phyloP scores from a whole-genome alignment of 2,888 invertebrate species.

The Callosobruchus maculatus region DNA sequence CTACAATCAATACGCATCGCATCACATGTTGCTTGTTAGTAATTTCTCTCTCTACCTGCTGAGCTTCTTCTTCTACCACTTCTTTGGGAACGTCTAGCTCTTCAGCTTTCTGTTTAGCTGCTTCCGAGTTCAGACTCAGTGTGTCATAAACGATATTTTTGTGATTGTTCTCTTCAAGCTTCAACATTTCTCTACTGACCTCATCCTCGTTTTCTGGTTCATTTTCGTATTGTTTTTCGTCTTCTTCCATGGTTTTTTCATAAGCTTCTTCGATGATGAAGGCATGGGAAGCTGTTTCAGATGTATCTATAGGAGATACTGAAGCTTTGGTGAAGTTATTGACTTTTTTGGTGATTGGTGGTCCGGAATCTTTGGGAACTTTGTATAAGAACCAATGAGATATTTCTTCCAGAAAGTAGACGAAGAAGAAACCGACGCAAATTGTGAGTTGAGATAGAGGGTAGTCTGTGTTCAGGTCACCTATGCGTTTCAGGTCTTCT shows the following conservation, averaged over 20 bases:
- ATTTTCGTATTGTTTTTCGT: conserved; percentile 9
- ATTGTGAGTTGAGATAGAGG: conserved; percentile 54
- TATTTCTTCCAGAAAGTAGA: conserved; percentile 56
- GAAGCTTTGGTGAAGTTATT: conserved; percentile 13
- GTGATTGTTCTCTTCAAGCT: conserved; percentile 15
- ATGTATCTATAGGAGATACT: conserved; percentile 20
- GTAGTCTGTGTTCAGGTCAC: conserved; percentile 36
- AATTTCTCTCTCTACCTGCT: conserved; percentile 12
- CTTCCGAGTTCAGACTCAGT: conserved; percentile 24
- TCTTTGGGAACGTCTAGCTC: conserved; percentile 22
- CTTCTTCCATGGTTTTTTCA: conserved; percentile 15
- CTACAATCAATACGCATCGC: conserved; percentile 47
- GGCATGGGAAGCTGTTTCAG: conserved; percentile 6
- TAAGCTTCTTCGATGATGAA: conserved; percentile 23
- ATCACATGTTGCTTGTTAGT: conserved; percentile 42
- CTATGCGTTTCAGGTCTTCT: conserved; percentile 39
- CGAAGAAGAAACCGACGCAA: conserved; percentile 54
- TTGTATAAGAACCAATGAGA: conserved; percentile 43
- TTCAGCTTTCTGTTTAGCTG: conserved; percentile 27
- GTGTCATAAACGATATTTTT: conserved; percentile 20
- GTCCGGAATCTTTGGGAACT: conserved; percentile 28
- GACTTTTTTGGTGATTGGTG: conserved; percentile 12
- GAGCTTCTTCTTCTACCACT: conserved; percentile 17
- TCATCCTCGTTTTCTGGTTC: conserved; percentile 14
- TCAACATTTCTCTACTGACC: conserved; percentile 8